These are phyloP conservation scores for Drosophila murphyi DNA, from an alignment of 1,140 invertebrate genomes.

Conservation along the genomic window DNA sequence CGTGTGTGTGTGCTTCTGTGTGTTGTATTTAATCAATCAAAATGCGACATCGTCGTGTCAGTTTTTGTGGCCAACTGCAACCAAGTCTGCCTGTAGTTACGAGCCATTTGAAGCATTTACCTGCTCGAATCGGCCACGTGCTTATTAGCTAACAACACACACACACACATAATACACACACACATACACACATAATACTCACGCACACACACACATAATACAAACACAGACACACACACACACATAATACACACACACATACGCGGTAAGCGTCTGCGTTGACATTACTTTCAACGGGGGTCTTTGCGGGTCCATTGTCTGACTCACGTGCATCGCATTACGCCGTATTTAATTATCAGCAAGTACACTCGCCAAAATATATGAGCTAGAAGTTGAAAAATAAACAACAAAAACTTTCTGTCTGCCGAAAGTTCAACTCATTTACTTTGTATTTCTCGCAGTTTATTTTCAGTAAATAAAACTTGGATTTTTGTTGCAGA, in stretches of 20 bases:
- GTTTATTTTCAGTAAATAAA: too few relatives aligned
- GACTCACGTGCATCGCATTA: conserved; percentile 40
- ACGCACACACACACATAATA: conserved; percentile 2
- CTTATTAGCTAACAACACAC: conserved; percentile 33
- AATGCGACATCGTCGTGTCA: conserved; percentile 38
- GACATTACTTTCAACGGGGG: conserved; percentile 6
- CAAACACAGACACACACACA: conserved; percentile 1
- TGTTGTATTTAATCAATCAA: conserved; percentile 71
- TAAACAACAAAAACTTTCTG: too few relatives aligned
- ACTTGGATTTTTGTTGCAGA: too few relatives aligned
- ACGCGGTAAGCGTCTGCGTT: conserved; percentile 9
- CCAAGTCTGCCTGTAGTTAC: neutral
- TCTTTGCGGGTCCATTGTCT: conserved; percentile 42
- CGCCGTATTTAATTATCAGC: conserved; percentile 27
- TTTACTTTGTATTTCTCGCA: too few relatives aligned
- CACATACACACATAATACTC: conserved; percentile 5
- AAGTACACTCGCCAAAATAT: neutral
- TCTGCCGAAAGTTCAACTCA: too few relatives aligned
- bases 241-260: neutral
- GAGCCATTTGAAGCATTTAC: conserved; percentile 47
- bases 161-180: neutral
- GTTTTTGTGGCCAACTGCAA: conserved; percentile 31
- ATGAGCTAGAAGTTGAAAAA: too few relatives aligned
- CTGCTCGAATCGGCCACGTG: conserved; percentile 51
- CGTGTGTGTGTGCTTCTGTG: conserved; percentile 32